Percentiles rank a stretch among this genome's conserved stretches.
These are phyloP conservation scores for Heliornis fulica DNA, from an alignment of 2,113 vertebrate species.

Conservation along the genomic window DNA sequence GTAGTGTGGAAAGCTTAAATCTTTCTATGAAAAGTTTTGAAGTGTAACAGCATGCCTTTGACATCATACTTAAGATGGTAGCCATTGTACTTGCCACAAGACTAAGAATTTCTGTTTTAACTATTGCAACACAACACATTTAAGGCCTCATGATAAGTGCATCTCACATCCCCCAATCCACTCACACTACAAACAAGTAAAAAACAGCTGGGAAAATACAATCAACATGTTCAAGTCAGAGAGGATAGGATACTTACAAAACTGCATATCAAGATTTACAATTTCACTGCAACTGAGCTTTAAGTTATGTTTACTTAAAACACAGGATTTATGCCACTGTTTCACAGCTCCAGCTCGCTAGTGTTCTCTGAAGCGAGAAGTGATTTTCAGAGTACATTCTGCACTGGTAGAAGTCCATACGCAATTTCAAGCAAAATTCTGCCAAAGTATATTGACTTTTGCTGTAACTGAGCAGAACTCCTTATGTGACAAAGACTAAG, in stretches of 20 bases:
- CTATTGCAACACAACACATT: not conserved
- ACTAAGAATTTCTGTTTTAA: not conserved
- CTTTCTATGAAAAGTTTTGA: not conserved
- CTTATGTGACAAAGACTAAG: not conserved
- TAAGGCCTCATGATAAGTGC: not conserved
- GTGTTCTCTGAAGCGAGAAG: not conserved
- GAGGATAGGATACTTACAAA: not conserved
- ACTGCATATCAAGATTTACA: not conserved
- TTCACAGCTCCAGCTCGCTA: not conserved
- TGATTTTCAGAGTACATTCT: not conserved
- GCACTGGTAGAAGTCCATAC: not conserved
- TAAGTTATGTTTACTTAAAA: not conserved
- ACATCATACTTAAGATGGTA: not conserved
- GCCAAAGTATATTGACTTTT: not conserved
- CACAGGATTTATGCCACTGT: not conserved
- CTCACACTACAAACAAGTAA: not conserved
- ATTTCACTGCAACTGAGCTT: not conserved
- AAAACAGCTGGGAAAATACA: not conserved
- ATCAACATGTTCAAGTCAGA: not conserved
- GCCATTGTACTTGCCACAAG: not conserved
- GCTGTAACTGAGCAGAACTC: not conserved
- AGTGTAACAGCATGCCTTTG: not conserved
- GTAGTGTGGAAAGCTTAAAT: not conserved
- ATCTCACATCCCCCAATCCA: not conserved
- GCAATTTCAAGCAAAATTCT: not conserved